Evolutionary conservation across 1,140 invertebrate species (phyloP).

Genomic region (Ridgeia piscesae): DNA sequence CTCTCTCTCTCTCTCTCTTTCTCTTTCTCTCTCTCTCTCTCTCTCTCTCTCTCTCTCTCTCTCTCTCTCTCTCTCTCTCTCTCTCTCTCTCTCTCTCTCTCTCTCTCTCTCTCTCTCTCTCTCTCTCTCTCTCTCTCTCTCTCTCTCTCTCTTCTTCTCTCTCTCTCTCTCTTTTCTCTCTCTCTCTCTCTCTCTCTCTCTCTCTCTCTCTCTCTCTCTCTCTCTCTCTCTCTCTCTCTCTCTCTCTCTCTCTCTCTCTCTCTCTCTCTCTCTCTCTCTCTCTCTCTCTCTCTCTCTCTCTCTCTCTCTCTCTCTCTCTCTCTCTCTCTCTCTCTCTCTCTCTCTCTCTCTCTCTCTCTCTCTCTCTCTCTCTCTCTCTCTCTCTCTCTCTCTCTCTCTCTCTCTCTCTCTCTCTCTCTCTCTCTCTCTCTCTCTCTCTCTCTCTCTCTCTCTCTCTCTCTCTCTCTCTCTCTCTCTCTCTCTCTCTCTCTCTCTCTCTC

Average conservation of each 20-base stretch:
- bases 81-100: constrained; percentile 20
- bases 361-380: no score
- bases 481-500: constrained; percentile 24
- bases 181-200: constrained; percentile 23
- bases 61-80: constrained; percentile 24
- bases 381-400: no score
- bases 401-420: no score
- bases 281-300: no score
- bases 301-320: no score
- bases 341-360: no score
- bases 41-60: constrained; percentile 24
- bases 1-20: constrained; percentile 21
- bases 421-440: no score
- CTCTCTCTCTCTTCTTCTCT: constrained; percentile 16
- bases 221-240: constrained; percentile 18
- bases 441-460: no score
- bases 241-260: constrained; percentile 20
- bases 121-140: background rate
- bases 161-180: constrained; percentile 19
- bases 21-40: constrained; percentile 19
- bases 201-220: constrained; percentile 21
- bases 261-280: background rate
- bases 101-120: background rate
- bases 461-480: constrained; percentile 12
- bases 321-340: no score